A percentile compares a stretch with the other conserved stretches of the same genome.
phyloP scores from a whole-genome alignment of 2,888 invertebrate genomes.

The Agriopis marginaria region DNA sequence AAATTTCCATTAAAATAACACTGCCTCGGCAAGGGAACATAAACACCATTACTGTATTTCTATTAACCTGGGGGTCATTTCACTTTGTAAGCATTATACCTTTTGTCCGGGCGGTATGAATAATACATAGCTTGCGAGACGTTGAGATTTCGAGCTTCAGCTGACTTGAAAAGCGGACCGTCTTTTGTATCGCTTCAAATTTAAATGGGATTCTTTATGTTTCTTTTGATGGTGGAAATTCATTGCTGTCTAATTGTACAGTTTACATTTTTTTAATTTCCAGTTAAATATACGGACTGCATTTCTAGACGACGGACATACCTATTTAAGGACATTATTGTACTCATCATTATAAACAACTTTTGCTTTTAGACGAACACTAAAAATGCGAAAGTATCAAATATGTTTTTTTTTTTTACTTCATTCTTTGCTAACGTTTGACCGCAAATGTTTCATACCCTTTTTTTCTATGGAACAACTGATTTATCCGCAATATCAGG shows the following conservation, averaged over 20 bases:
- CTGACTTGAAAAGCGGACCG: constrained; percentile 45
- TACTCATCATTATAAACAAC: too few species aligned
- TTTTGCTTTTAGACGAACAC: too few species aligned
- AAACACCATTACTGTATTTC: constrained; percentile 60
- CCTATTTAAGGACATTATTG: too few species aligned
- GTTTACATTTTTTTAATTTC: constrained; percentile 17
- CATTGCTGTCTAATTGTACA: constrained; percentile 23
- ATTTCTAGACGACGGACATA: too few species aligned
- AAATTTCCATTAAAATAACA: constrained; percentile 43
- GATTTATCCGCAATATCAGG: too few species aligned
- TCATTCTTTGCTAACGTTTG: too few species aligned
- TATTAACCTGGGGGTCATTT: constrained; percentile 77
- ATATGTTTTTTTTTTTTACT: too few species aligned
- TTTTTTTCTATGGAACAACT: too few species aligned
- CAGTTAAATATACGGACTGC: background rate
- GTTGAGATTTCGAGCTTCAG: constrained; percentile 43
- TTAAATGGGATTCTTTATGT: constrained; percentile 35
- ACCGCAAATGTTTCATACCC: too few species aligned
- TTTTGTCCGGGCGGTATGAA: constrained; percentile 62
- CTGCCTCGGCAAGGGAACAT: constrained; percentile 43
- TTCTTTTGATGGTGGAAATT: constrained; percentile 20
- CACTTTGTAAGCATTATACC: constrained; percentile 64
- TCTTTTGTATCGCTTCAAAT: constrained; percentile 39
- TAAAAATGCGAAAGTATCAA: too few species aligned
- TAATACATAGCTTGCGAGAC: constrained; percentile 58